These are phyloP conservation scores for Ceyx cyanopectus DNA, from an alignment of 2,113 vertebrate species.

Conservation along the genomic window DNA sequence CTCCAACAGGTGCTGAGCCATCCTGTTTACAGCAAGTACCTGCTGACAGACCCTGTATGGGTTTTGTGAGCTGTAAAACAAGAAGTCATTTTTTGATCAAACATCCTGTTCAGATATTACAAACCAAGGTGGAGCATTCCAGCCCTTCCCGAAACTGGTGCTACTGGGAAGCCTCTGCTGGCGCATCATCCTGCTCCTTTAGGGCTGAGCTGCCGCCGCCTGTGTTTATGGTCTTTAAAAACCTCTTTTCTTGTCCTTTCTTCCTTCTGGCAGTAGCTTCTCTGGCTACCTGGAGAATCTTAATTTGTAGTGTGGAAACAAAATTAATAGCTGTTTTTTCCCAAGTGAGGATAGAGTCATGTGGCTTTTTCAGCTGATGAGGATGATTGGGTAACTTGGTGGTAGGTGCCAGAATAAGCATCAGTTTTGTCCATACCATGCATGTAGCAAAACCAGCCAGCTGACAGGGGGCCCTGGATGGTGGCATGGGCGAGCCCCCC, in stretches of 20 bases:
- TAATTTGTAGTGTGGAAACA: neutral
- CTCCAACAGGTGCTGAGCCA: neutral
- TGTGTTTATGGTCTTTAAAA: neutral
- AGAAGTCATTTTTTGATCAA: neutral
- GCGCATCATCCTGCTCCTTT: neutral
- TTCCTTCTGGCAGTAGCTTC: neutral
- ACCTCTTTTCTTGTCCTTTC: neutral
- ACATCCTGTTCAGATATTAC: conserved; percentile 12
- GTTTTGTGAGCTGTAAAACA: conserved; percentile 18
- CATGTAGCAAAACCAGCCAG: accelerated
- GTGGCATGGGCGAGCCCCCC: accelerated
- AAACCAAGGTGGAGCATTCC: neutral
- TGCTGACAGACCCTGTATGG: neutral
- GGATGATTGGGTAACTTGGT: neutral
- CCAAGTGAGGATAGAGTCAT: neutral
- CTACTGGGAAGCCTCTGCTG: neutral
- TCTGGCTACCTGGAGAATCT: neutral
- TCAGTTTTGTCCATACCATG: accelerated
- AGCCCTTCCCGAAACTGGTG: neutral
- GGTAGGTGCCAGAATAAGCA: neutral
- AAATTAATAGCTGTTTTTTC: neutral
- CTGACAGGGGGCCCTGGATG: neutral
- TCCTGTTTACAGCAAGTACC: neutral
- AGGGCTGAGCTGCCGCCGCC: neutral
- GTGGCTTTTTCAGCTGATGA: accelerated